Conservation (phyloP, 2,888 invertebrate genomes). For the Arge pagana region DNA sequence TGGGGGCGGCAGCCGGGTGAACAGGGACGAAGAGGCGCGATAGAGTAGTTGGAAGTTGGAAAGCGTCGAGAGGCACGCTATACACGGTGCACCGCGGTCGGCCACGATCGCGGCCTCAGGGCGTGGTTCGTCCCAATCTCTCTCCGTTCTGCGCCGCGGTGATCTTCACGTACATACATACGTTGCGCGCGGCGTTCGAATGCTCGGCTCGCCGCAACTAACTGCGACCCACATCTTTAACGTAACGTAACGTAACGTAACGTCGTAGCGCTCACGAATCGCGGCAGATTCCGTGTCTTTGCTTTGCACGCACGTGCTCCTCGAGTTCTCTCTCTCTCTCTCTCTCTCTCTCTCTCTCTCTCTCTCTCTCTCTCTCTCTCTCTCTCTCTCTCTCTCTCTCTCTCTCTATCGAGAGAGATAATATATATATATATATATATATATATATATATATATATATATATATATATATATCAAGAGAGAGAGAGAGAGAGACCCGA, state of each 20-base stretch:
- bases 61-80: conserved; percentile 5
- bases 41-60: conserved; percentile 4
- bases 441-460: not conserved
- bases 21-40: not conserved
- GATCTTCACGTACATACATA: not conserved
- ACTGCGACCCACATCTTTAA: conserved; percentile 15
- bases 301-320: conserved; percentile 31
- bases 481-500: no score
- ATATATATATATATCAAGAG: no score
- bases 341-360: conserved; percentile 11
- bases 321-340: conserved; percentile 22
- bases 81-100: no score
- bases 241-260: no score
- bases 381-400: conserved; percentile 26
- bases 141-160: not conserved
- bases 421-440: not conserved
- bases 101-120: no score
- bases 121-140: conserved; percentile 13
- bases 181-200: not conserved
- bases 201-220: not conserved
- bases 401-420: conserved; percentile 1
- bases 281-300: conserved; percentile 24
- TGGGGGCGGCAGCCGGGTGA: not conserved
- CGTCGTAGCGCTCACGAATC: conserved; percentile 19
- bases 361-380: conserved; percentile 29